These are phyloP conservation scores for Cheilosia scutellata DNA, from an alignment of 2,888 invertebrate species.

Conservation along the genomic window DNA sequence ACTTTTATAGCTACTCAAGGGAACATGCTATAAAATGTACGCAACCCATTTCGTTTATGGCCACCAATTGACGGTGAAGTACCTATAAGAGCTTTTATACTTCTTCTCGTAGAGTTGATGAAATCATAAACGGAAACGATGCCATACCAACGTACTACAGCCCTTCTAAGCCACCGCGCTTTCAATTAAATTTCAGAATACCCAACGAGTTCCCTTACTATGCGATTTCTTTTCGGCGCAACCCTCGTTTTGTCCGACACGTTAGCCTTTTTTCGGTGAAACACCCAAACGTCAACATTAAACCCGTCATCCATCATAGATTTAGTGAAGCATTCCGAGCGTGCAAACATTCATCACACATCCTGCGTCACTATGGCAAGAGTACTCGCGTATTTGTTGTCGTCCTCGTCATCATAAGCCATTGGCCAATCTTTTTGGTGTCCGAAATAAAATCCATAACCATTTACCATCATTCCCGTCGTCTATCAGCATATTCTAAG, in stretches of 20 bases:
- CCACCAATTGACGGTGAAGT: conserved; percentile 27
- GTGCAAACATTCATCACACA: conserved; percentile 70
- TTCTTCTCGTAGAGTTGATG: neutral
- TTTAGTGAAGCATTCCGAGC: conserved; percentile 67
- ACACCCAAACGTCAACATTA: conserved; percentile 61
- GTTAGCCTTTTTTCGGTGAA: conserved; percentile 41
- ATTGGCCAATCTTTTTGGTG: conserved; percentile 61
- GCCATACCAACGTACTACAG: conserved; percentile 24
- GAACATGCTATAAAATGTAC: conserved; percentile 55
- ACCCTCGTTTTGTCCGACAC: neutral
- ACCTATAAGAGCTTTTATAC: conserved; percentile 15
- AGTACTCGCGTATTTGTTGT: conserved; percentile 5
- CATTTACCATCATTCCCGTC: conserved; percentile 40
- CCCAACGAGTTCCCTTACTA: neutral
- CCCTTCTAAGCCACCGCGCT: conserved; percentile 9
- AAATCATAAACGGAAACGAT: conserved; percentile 58
- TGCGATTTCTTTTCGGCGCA: neutral
- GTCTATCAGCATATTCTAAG: conserved; percentile 67
- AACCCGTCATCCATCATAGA: conserved; percentile 73
- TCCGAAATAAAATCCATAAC: conserved; percentile 59
- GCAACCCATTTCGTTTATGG: conserved; percentile 37
- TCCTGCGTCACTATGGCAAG: neutral
- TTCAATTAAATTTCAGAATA: conserved; percentile 39
- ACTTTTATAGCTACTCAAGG: conserved; percentile 44
- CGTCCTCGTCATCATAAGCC: conserved; percentile 21